These are phyloP conservation scores for Metopia argyrocephala DNA, from an alignment of 2,888 invertebrate genomes.

Conservation along the genomic window DNA sequence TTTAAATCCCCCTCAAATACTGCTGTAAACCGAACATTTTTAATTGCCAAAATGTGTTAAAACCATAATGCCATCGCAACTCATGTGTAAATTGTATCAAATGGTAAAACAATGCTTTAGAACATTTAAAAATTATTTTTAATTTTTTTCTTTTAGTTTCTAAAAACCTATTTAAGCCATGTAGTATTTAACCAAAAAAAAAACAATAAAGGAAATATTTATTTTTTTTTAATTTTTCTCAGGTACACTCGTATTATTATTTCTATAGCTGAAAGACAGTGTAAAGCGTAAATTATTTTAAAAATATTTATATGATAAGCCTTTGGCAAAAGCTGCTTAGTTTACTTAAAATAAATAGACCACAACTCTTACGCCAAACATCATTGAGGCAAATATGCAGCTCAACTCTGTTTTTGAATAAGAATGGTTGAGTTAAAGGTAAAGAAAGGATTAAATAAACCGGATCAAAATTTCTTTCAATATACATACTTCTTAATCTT, in stretches of 20 bases:
- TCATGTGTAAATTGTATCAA: constrained; percentile 62
- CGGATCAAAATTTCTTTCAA: no score
- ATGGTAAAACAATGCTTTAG: not conserved
- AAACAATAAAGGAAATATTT: not conserved
- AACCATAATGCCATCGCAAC: constrained; percentile 74
- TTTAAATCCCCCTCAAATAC: constrained; percentile 72
- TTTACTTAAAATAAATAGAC: no score
- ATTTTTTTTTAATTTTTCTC: not conserved
- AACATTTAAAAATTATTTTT: not conserved
- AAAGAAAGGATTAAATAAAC: no score
- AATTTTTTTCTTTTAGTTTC: no score
- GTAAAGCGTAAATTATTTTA: constrained; percentile 43
- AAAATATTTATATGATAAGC: constrained; percentile 54
- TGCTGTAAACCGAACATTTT: constrained; percentile 70
- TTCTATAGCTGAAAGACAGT: not conserved
- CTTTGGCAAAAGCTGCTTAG: no score
- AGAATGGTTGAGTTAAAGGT: no score
- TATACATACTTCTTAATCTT: no score
- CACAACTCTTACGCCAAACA: no score
- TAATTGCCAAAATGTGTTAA: constrained; percentile 76
- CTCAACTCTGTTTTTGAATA: no score
- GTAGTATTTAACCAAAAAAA: no score
- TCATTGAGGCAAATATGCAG: no score
- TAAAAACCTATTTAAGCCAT: not conserved
- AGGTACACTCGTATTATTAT: no score